phyloP scores from a whole-genome alignment of 2,113 vertebrate genomes.

The Burhinus oedicnemus region DNA sequence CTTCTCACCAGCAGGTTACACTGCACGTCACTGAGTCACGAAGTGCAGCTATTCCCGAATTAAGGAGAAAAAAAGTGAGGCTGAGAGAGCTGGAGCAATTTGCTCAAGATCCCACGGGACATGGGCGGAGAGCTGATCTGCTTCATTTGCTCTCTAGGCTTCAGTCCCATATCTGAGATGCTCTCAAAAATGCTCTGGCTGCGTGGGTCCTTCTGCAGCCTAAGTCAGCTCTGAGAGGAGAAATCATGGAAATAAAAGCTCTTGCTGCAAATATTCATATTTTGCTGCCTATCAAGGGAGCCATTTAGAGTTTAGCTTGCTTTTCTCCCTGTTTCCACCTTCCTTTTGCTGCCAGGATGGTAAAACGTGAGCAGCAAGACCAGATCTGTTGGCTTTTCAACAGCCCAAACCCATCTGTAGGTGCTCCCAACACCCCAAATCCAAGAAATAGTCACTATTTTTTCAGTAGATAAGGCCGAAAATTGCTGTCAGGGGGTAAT shows the following conservation, averaged over 20 bases:
- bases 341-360: not conserved
- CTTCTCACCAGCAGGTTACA: not conserved
- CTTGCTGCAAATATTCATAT: not conserved
- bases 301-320: not conserved
- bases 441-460: not conserved
- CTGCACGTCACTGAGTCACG: not conserved
- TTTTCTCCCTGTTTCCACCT: not conserved
- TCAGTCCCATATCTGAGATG: not conserved
- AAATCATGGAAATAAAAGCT: not conserved
- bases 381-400: not conserved
- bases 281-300: not conserved
- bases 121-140: fast-evolving
- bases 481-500: not conserved
- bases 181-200: not conserved
- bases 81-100: not conserved
- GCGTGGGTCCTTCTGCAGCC: not conserved
- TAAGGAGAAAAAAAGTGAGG: not conserved
- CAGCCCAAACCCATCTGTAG: not conserved
- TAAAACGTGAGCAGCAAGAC: not conserved
- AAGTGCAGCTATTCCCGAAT: not conserved
- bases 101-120: not conserved
- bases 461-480: not conserved
- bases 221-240: not conserved
- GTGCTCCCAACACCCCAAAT: not conserved
- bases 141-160: not conserved